Base-by-base conservation (phyloP, 2,888 invertebrate genomes). In the Nomada hirtipes region DNA sequence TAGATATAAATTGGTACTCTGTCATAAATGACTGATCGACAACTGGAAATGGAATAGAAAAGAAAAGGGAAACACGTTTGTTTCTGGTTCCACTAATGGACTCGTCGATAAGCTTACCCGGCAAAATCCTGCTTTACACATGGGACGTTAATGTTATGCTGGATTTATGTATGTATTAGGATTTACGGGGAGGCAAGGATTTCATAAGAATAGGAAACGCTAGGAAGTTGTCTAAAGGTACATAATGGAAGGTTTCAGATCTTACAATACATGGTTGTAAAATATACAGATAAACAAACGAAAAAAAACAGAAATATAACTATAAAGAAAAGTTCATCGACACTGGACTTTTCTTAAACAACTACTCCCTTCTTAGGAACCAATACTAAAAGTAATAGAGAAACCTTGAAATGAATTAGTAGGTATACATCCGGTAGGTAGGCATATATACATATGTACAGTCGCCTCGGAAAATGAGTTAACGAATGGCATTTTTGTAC, bases 81-180 rank as follows among this genome's bases (percentile, higher is more conserved):
- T 42, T 71, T 50, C 23, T 36, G 61, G 18, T 23, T 20, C 36
- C 20, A 50, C 50, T 70, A 70, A 70, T 70, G 60, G 70, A 60
- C 47, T 60, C 50, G 47, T 60, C 60, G 60, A 60, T 60, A 71
- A 71, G 29, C 60, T 52, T 36, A 61, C 61, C 36, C 50, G 20
- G 36, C 15, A 44, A 61, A 61, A 71, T 61, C 52, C 36, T 61
- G 7, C 60, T 42, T 61, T 52, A 52, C 71, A 52, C 20, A 36
- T 20, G 42, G 18, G 18, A 23, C 52, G 61, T 20, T 36, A 20
- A 50, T 36, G 61, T 36, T 36, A 61, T 20, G 11, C 15, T 15
- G 23, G 18, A 61, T 69, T 59, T 29, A 57, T 44, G 26, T 26
- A 26, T 2, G 42, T 61, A 42, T 15, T 13, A 69, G 13, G 9